A percentile compares a stretch with the other conserved stretches of the same genome.
Conservation (phyloP, 2,888 invertebrate species). For the Diarsia brunnea region DNA sequence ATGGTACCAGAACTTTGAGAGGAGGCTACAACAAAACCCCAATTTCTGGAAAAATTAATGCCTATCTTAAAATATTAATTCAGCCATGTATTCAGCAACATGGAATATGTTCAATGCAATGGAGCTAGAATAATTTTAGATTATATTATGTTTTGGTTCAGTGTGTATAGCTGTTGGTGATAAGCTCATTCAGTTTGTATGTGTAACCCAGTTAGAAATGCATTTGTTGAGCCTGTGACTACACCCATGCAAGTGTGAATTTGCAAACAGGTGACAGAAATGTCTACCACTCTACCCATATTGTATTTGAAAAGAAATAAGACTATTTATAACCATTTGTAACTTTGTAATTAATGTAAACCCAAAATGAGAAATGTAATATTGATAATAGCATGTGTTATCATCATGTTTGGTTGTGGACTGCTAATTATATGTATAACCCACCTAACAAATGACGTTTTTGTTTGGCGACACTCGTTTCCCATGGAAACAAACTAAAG, state of each 20-base stretch:
- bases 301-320: conserved; percentile 2
- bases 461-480: conserved; percentile 35
- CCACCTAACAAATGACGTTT: conserved; percentile 18
- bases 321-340: conserved; percentile 1
- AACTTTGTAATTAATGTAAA: conserved; percentile 5
- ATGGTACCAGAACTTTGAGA: conserved; percentile 98
- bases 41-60: conserved; percentile 96
- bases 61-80: background rate
- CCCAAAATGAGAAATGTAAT: conserved; percentile 12
- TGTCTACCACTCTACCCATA: background rate
- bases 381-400: background rate
- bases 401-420: conserved; percentile 15
- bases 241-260: background rate
- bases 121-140: conserved; percentile 48
- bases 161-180: conserved; percentile 22
- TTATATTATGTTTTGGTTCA: conserved; percentile 36
- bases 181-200: conserved; percentile 16
- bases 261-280: conserved; percentile 2
- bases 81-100: conserved; percentile 30
- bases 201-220: conserved; percentile 7
- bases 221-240: conserved; percentile 4
- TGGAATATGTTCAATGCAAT: conserved; percentile 44
- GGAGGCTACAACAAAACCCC: conserved; percentile 96
- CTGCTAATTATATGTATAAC: conserved; percentile 13
- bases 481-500: conserved; percentile 41